Evolutionary conservation across 2,113 vertebrate genomes (phyloP), one percentile per base, ranked within the genome.

Genomic region (Phodopus roborovskii): DNA sequence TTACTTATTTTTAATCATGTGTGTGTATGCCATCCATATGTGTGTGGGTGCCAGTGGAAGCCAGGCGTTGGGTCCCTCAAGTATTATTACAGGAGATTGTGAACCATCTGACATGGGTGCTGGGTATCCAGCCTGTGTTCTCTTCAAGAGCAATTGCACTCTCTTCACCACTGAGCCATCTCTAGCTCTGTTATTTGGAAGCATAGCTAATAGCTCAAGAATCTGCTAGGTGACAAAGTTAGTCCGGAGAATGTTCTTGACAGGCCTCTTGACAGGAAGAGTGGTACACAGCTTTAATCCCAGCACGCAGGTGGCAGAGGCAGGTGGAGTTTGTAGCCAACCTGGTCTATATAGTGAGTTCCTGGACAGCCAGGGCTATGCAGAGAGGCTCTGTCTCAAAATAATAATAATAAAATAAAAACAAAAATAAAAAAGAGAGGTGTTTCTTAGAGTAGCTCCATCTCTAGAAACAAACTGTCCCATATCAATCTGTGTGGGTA

Each of bases 191-290:
- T 82, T 96, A 60, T 22, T 13, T 77, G 85, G 86, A 92, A 93
- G 30, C 56, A 90, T 42, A 78, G 28, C 39, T 50, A 24, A 79
- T 62, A 88, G 17, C 10, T 36, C 36, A 75, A 28, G 56, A 85
- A 88, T 53, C 82, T 92, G 39, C 62, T 74, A 62, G 39, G 20
- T 89, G 30, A 92, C 70, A 83, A 48, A 90, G 19, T 58, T 85
- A 73, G 45, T 95, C n/a, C 91, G 78, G n/a, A 91, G 82, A 48
- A 28, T 92, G 56, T 33, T 77, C 70, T 96, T 50, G 28, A 77
- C 12, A 85, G 56, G 48, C 48, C n/a, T 94, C 20, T 78, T 33
- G 50, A 45, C 45, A 82, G 82, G 78, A 90, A 92, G 17, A 24
- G 42, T 48, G 39, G 17, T 5, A 60, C 39, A 89, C 42, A 1